A percentile compares a stretch with the other conserved stretches of the same genome.
Conservation (phyloP, 2,113 vertebrate genomes). For the Hydrolagus affinis region DNA sequence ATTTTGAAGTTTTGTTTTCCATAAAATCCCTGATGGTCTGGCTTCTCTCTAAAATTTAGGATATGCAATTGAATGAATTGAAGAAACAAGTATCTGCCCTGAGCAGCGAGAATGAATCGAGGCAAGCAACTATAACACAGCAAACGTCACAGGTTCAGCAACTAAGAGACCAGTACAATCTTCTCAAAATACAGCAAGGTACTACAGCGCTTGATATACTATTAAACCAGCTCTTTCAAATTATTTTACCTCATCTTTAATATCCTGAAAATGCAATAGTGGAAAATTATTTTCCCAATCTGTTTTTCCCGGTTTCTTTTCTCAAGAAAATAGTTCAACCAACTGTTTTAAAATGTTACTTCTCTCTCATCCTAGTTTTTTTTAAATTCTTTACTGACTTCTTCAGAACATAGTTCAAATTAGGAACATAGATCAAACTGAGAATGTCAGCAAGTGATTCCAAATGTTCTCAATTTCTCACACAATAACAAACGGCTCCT, state of each 20-base stretch:
- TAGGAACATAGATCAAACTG: too few relatives aligned
- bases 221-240: background rate
- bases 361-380: too few relatives aligned
- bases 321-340: too few relatives aligned
- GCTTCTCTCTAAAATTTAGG: slow-evolving; percentile 51
- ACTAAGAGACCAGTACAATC: slow-evolving; percentile 94
- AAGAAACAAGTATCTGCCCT: slow-evolving; percentile 71
- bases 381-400: too few relatives aligned
- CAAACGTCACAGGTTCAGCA: slow-evolving; percentile 89
- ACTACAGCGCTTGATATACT: slow-evolving; percentile 17
- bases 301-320: too few relatives aligned
- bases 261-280: too few relatives aligned
- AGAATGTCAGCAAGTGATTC: too few relatives aligned
- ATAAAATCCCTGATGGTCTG: background rate
- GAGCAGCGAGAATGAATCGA: slow-evolving; percentile 72
- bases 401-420: too few relatives aligned
- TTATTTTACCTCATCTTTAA: background rate
- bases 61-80: slow-evolving; percentile 81
- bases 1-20: too few relatives aligned
- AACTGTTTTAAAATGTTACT: too few relatives aligned
- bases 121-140: slow-evolving; percentile 71
- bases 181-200: slow-evolving; percentile 92
- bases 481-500: too few relatives aligned
- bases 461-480: too few relatives aligned
- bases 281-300: background rate